Base-by-base conservation (phyloP, 2,888 invertebrate genomes). In the Eristalis arbustorum region DNA sequence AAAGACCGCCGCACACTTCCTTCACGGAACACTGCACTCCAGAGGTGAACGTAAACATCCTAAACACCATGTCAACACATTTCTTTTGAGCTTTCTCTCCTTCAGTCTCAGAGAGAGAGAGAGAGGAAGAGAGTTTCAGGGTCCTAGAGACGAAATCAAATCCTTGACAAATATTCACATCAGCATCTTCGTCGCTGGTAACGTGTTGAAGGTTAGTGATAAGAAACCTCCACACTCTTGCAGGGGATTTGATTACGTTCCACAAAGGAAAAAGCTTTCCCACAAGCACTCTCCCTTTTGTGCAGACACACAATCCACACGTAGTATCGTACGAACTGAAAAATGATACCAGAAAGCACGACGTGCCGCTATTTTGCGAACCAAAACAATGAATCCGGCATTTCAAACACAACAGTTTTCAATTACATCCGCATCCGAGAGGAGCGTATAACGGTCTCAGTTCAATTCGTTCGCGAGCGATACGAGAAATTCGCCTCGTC, bases 321-420 rank as follows among this genome's bases (percentile, higher is more conserved):
- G 61, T 68, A 62, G 23, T 63, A 40, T 64, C 62, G 42, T 40
- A 13, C 31, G 40, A 56, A 67, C 40, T 62, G 63, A 63, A 69
- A 79, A 72, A 28, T 28, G 23, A 23, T 56, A 25, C 23, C 37
- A 66, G 14, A 66, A 74, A 23, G n/a, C 23, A 56, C 22, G 37
- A 22, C 56, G 56, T 77, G 81, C 82, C 78, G 77, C 87, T 67
- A 25, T 68, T 76, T 76, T 73, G 57, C 59, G 59, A 78, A 83
- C 75, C 74, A 74, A 79, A 87, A 79, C 75, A 77, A 73, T 67
- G 71, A 75, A 72, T 63, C 66, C 82, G 78, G 67, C 63, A 18
- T 87, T 72, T 78, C 72, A 62, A 77, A 75, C 75, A 67, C 63
- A 71, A 68, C 87, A 87, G 87, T 87, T 83, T 78, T 68, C 71